Evolutionary conservation across 2,113 vertebrate genomes (phyloP).

Genomic region (Haemorhous mexicanus): DNA sequence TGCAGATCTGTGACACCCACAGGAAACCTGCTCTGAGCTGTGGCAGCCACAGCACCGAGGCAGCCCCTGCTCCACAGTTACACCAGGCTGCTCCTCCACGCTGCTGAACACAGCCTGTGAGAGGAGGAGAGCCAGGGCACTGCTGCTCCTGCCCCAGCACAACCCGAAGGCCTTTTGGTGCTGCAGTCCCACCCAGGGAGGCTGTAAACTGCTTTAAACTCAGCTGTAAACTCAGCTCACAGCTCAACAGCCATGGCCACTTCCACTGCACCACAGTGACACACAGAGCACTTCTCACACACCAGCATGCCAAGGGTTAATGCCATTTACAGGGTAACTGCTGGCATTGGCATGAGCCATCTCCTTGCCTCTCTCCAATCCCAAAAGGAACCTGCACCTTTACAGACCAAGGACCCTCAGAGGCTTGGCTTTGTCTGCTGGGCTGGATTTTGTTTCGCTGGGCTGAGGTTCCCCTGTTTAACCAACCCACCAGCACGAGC

Average conservation of each 20-base stretch:
- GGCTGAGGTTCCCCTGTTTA: neutral
- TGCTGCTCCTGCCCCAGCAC: neutral
- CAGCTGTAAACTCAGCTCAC: neutral
- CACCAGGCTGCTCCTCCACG: neutral
- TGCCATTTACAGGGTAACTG: neutral
- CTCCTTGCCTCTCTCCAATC: neutral
- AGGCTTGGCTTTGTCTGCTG: neutral
- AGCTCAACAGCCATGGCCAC: neutral
- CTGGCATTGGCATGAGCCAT: neutral
- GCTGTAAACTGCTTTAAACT: neutral
- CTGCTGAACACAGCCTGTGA: rapidly evolving
- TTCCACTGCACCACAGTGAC: neutral
- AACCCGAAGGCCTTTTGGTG: neutral
- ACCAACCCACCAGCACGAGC: rapidly evolving
- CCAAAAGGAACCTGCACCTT: neutral
- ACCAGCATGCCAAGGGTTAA: neutral
- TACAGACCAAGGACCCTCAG: neutral
- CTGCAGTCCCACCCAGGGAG: neutral
- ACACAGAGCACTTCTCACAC: neutral
- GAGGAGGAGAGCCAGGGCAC: neutral
- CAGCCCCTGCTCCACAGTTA: neutral
- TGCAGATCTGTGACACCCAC: neutral
- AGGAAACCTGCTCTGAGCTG: neutral
- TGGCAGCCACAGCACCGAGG: neutral
- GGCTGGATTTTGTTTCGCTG: neutral